A percentile compares a stretch with the other conserved stretches of the same genome.
These are phyloP conservation scores for Eledona agricola DNA, from an alignment of 2,888 invertebrate species.

Conservation along the genomic window DNA sequence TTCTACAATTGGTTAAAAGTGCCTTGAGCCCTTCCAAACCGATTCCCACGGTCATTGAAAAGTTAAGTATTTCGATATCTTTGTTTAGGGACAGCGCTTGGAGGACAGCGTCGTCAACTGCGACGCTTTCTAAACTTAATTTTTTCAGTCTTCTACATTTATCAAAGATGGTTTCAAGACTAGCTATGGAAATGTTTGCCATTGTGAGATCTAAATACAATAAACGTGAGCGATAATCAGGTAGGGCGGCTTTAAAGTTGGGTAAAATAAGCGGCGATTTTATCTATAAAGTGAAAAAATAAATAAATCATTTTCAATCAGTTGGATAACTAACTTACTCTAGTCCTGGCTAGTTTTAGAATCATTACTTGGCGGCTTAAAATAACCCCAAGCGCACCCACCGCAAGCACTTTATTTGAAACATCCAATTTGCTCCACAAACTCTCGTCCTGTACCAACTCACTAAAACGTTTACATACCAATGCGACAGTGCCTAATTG, in stretches of 20 bases:
- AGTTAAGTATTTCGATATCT: slow-evolving; percentile 80
- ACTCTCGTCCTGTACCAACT: slow-evolving; percentile 82
- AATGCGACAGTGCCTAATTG: slow-evolving; percentile 75
- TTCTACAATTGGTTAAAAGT: slow-evolving; percentile 70
- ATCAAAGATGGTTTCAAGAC: slow-evolving; percentile 68
- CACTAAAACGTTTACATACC: slow-evolving; percentile 82
- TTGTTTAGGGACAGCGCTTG: slow-evolving; percentile 72
- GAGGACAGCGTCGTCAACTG: slow-evolving; percentile 72
- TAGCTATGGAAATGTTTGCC: slow-evolving; percentile 70
- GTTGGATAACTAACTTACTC: slow-evolving; percentile 70
- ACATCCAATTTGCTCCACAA: slow-evolving; percentile 88
- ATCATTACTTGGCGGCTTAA: slow-evolving; percentile 80
- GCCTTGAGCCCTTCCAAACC: slow-evolving; percentile 70
- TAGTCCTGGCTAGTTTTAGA: slow-evolving; percentile 80
- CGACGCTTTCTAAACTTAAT: slow-evolving; percentile 84
- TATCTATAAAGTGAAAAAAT: slow-evolving; percentile 54
- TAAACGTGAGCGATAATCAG: slow-evolving; percentile 68
- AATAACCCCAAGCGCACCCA: slow-evolving; percentile 77
- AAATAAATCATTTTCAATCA: not conserved
- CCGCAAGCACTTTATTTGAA: slow-evolving; percentile 72
- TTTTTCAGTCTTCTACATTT: slow-evolving; percentile 79
- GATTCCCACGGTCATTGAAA: slow-evolving; percentile 83
- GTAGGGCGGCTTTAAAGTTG: slow-evolving; percentile 55
- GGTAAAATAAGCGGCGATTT: slow-evolving; percentile 65
- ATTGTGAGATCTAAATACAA: slow-evolving; percentile 89